Base-by-base conservation (phyloP, 2,888 invertebrate species). In the Pterostichus madidus region DNA sequence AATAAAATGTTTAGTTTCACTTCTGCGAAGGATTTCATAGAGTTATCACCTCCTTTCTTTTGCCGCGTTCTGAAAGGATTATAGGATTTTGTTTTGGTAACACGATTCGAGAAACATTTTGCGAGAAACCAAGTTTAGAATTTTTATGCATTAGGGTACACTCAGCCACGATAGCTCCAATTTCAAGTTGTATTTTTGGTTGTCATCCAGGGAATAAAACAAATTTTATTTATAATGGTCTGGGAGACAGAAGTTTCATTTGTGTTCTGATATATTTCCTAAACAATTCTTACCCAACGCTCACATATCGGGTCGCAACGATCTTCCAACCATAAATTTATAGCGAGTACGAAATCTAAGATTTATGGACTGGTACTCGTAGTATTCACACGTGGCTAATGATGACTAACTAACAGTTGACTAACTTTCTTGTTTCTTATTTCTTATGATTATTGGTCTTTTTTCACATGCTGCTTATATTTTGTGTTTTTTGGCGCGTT, bases 1-100 rank as follows among this genome's bases (percentile, higher is more conserved):
- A 84, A 85, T 85, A 85, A 85, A 85, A 85, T 85, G 84, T 82
- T 81, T 82, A 77, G 84, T 76, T 75, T 79, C 83, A 80, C 84
- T 79, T 83, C 83, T 83, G 80, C 84, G 83, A 81, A 83, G 84
- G 84, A 84, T 84, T 84, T 84, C 83, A 83, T 83, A 83, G 82
- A 84, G 84, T 84, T 84, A 84, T 84, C 84, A 82, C 84, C 84
- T 79, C 83, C 46, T 84, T 81, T 71, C 59, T 84, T 78, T 76
- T 64, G 32, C 82, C 73, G 53, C 73, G 59, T 78, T 64, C 75
- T 49, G 35, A 71, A 73, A 10, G 84, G 84, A 84, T 84, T 84
- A 82, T 81, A 49, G 84, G 84, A 84, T 84, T 84, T 84, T 76
- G 83, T 76, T 80, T 75, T 76, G 83, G 83, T 80, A 80, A 82